A percentile compares a stretch with the other conserved stretches of the same genome.
phyloP scores from a whole-genome alignment of 2,888 invertebrate species.

The Ecliptopera silaceata region DNA sequence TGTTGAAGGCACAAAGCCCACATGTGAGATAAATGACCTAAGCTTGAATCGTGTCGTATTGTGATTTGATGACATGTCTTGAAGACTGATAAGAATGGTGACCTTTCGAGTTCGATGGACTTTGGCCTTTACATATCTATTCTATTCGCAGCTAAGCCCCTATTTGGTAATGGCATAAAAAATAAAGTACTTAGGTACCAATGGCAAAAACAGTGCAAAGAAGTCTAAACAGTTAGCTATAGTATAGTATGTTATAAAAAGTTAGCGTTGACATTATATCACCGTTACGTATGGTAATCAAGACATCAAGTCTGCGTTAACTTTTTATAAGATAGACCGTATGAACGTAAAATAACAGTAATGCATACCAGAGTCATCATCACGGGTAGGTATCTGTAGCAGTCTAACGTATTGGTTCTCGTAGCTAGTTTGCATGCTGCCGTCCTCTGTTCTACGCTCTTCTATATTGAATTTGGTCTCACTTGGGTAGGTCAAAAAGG shows the following conservation, averaged over 20 bases:
- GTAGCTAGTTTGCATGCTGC: background rate
- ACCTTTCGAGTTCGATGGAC: constrained; percentile 9
- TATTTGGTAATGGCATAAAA: too few relatives aligned
- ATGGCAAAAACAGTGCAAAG: too few relatives aligned
- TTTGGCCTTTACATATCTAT: background rate
- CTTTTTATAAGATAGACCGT: too few relatives aligned
- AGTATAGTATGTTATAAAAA: too few relatives aligned
- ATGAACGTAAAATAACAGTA: background rate
- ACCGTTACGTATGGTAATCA: too few relatives aligned
- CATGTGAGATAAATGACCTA: constrained; percentile 11
- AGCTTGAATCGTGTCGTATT: constrained; percentile 9
- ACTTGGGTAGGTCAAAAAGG: background rate
- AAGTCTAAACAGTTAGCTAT: too few relatives aligned
- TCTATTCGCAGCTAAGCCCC: too few relatives aligned
- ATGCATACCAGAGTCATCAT: constrained; percentile 10
- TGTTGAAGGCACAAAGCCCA: background rate
- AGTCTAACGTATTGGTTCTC: background rate
- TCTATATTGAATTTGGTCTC: background rate
- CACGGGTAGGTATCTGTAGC: constrained; percentile 13
- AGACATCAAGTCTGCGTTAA: too few relatives aligned
- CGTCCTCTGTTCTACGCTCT: background rate
- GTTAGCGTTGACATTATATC: too few relatives aligned
- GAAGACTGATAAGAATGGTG: constrained; percentile 2
- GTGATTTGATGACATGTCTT: constrained; percentile 2
- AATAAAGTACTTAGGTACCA: too few relatives aligned